Evolutionary conservation across 2,888 invertebrate genomes (phyloP).

Genomic region (Euspilapteryx auroguttella): DNA sequence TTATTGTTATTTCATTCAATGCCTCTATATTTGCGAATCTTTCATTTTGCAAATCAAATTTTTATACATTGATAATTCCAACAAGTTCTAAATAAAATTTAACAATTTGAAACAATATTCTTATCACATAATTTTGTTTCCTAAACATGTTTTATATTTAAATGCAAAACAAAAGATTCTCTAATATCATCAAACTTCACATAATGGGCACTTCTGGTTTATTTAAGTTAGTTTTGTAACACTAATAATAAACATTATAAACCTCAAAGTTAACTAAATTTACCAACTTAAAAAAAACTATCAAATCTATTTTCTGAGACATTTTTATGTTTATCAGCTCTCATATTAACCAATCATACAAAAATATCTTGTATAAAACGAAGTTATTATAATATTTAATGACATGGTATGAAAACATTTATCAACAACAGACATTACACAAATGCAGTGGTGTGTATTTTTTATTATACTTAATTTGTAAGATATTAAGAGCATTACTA

Average conservation of each 20-base stretch:
- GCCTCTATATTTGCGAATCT: conserved; percentile 52
- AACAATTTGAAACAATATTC: conserved; percentile 57
- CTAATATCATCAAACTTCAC: conserved; percentile 21
- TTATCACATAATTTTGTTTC: conserved; percentile 55
- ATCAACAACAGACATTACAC: too few species aligned
- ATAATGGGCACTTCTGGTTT: conserved; percentile 64
- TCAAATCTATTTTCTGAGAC: conserved; percentile 51
- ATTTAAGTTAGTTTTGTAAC: conserved; percentile 55
- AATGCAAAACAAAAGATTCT: conserved; percentile 52
- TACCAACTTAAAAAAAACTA: conserved; percentile 53
- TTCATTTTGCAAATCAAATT: conserved; percentile 41
- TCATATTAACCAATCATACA: conserved; percentile 47
- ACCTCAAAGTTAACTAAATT: conserved; percentile 54
- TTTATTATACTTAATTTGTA: too few species aligned
- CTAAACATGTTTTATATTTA: conserved; percentile 54
- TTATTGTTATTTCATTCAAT: conserved; percentile 30
- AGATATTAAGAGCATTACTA: too few species aligned
- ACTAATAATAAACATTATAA: conserved; percentile 54
- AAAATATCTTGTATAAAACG: conserved; percentile 44
- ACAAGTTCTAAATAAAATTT: conserved; percentile 43
- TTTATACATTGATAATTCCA: conserved; percentile 39
- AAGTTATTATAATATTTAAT: too few species aligned
- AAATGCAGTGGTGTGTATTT: too few species aligned
- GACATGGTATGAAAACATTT: too few species aligned
- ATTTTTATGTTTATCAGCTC: conserved; percentile 37